Evolutionary conservation across 2,113 vertebrate genomes (phyloP).

Genomic region (Megatriorchis doriae): DNA sequence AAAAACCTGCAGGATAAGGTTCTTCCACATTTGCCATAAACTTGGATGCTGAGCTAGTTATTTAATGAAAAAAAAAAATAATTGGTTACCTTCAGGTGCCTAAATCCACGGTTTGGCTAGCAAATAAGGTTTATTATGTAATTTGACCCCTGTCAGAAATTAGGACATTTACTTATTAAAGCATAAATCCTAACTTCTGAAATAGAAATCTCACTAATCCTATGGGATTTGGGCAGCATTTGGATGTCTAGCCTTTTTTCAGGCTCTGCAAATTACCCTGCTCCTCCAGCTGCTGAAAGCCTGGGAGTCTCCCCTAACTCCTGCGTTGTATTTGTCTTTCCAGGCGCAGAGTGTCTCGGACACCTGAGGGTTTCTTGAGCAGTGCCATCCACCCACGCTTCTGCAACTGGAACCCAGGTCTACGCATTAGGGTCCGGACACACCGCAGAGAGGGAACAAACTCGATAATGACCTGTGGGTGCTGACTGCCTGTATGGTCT

Average conservation of each 20-base stretch:
- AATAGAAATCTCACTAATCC: not conserved
- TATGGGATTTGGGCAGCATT: not conserved
- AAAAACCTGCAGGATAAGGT: not conserved
- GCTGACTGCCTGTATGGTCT: not conserved
- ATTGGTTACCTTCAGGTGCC: not conserved
- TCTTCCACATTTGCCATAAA: not conserved
- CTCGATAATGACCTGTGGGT: not conserved
- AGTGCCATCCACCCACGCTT: not conserved
- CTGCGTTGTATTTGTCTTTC: not conserved
- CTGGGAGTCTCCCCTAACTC: not conserved
- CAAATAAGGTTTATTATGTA: not conserved
- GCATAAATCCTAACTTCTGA: not conserved
- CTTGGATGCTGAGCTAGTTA: not conserved
- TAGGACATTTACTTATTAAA: not conserved
- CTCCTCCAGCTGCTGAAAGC: not conserved
- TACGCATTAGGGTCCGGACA: fast-evolving
- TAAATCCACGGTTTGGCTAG: not conserved
- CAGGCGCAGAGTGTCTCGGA: not conserved
- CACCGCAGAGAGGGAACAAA: not conserved
- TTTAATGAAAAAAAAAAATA: not conserved
- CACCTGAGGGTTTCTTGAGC: not conserved
- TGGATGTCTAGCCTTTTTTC: not conserved
- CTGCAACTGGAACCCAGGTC: not conserved
- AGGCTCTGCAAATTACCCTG: not conserved
- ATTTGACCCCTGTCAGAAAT: not conserved